Percentiles rank a stretch among this genome's conserved stretches.
Conservation (phyloP, 2,113 vertebrate species). For the Uria aalge region DNA sequence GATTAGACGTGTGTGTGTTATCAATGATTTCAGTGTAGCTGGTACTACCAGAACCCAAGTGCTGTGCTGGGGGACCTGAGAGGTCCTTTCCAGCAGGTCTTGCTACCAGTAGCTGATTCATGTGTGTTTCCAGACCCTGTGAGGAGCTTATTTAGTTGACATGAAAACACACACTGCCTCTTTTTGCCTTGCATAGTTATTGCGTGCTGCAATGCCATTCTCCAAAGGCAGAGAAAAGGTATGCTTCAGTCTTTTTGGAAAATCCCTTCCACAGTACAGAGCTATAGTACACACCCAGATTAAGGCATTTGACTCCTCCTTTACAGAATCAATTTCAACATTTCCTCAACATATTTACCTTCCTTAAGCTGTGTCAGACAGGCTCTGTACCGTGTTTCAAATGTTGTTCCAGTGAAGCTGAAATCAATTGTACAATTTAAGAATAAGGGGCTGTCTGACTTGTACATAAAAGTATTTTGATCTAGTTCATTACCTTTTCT, state of each 20-base stretch:
- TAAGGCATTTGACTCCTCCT: neutral
- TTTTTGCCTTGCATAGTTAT: neutral
- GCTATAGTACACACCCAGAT: neutral
- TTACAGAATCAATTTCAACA: neutral
- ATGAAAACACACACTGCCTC: neutral
- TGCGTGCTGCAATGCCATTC: neutral
- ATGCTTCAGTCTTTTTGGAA: neutral
- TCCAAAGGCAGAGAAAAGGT: neutral
- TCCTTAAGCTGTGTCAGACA: neutral
- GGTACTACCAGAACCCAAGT: neutral
- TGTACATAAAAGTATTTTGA: neutral
- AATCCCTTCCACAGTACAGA: neutral
- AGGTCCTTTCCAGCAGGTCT: neutral
- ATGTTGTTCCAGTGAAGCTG: neutral
- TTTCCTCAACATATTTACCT: neutral
- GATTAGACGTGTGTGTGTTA: neutral
- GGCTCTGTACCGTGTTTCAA: neutral
- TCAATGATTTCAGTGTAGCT: neutral
- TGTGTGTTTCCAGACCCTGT: accelerated
- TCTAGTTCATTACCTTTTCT: neutral
- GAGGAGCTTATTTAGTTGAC: neutral
- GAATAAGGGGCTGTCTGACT: neutral
- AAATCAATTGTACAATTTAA: neutral
- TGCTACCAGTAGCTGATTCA: neutral
- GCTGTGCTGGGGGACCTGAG: neutral